A percentile compares a stretch with the other conserved stretches of the same genome.
Evolutionary conservation across 2,797 vertebrate species (phyloP).

Genomic region (Anguilla marmorata): DNA sequence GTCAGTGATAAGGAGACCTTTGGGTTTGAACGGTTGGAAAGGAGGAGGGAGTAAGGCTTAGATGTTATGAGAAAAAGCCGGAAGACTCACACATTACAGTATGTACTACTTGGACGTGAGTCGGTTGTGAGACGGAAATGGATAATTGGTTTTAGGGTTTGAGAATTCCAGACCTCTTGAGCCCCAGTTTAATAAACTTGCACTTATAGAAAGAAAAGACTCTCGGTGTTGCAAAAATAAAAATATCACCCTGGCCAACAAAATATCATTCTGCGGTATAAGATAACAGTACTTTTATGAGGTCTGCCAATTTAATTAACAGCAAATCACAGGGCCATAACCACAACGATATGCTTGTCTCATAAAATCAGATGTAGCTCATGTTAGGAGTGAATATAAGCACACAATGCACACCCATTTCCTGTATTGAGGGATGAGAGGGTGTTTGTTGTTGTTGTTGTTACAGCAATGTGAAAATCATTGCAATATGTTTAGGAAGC

Average conservation of each 20-base stretch:
- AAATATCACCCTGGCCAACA: not conserved
- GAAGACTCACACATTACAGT: not conserved
- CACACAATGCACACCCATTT: not conserved
- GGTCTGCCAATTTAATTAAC: not conserved
- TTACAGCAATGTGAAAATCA: not conserved
- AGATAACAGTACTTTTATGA: not conserved
- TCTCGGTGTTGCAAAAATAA: not conserved
- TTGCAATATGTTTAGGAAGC: not conserved
- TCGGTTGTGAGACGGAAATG: not conserved
- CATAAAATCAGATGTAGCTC: not conserved
- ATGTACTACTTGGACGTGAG: not conserved
- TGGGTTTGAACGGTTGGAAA: not conserved
- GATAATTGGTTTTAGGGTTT: constrained; percentile 11
- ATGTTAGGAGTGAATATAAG: not conserved
- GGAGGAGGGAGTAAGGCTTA: not conserved
- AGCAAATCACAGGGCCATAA: not conserved
- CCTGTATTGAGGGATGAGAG: not conserved
- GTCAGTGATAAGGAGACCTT: not conserved
- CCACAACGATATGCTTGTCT: not conserved
- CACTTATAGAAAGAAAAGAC: not conserved
- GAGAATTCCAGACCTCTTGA: not conserved
- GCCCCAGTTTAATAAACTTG: not conserved
- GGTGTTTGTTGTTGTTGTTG: not conserved
- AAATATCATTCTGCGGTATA: not conserved
- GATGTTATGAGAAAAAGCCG: not conserved